Conservation (phyloP, 2,888 invertebrate genomes). For the Napeogenes sylphis region DNA sequence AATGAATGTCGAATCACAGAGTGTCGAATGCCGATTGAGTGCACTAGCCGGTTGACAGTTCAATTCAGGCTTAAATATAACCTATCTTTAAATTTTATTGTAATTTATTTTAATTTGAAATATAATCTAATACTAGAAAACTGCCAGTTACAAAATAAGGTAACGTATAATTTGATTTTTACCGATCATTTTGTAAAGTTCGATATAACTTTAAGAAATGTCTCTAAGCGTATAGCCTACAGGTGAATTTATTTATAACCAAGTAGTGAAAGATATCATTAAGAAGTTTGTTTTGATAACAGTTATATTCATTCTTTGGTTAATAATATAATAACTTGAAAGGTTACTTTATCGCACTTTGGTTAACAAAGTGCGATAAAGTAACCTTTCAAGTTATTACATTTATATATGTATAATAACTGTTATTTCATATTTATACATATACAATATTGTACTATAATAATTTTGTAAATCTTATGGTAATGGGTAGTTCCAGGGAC, state of each 20-base stretch:
- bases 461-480: no score
- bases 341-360: no score
- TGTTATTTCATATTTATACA: no score
- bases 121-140: no score
- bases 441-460: no score
- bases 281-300: neutral
- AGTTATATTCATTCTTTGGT: neutral
- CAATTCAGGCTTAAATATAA: constrained; percentile 9
- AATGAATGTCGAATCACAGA: no score
- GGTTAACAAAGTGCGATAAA: neutral
- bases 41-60: constrained; percentile 1
- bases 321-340: no score
- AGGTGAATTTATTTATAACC: constrained; percentile 7
- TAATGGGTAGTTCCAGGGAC: no score
- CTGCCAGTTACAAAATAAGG: constrained; percentile 2
- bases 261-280: neutral
- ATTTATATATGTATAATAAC: neutral
- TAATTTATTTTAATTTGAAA: no score
- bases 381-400: neutral
- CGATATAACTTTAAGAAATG: constrained; percentile 1
- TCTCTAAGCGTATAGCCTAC: neutral
- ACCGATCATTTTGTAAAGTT: neutral
- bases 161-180: neutral
- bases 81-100: constrained; percentile 3
- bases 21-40: constrained; percentile 5